Evolutionary conservation across 1,140 invertebrate species (phyloP).

Genomic region (Drosophila bocki): DNA sequence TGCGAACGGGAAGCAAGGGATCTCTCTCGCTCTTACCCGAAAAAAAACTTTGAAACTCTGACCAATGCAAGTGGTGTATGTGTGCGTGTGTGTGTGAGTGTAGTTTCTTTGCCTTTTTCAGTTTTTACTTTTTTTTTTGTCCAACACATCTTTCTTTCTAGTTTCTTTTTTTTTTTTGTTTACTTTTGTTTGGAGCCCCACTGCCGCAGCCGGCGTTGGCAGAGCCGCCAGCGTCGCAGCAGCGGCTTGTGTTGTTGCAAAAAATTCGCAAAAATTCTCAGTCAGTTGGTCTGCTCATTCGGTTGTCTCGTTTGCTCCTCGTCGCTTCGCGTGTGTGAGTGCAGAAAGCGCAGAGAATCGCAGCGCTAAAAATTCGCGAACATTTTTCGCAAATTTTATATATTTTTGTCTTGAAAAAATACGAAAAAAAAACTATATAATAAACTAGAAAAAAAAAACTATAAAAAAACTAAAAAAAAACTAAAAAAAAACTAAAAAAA

Average conservation of each 20-base stretch:
- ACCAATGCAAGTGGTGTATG: constrained; percentile 26
- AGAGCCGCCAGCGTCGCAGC: constrained; percentile 9
- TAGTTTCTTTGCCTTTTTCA: constrained; percentile 39
- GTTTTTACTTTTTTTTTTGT: constrained; percentile 13
- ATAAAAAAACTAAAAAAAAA: neutral
- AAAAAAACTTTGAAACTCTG: constrained; percentile 27
- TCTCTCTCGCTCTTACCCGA: constrained; percentile 23
- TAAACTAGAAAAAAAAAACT: neutral
- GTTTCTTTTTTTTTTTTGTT: constrained; percentile 31
- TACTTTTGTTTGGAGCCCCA: constrained; percentile 75
- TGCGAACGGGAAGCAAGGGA: constrained; percentile 19
- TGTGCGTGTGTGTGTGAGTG: constrained; percentile 51
- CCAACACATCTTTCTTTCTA: constrained; percentile 19
- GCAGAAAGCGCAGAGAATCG: constrained; percentile 35
- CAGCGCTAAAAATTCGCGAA: constrained; percentile 10
- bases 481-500: neutral
- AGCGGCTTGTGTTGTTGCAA: constrained; percentile 47
- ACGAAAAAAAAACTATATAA: neutral
- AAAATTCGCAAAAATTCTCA: constrained; percentile 33
- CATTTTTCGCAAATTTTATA: neutral
- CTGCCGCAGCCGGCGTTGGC: constrained; percentile 10
- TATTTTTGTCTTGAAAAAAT: neutral
- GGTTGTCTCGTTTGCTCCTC: constrained; percentile 82
- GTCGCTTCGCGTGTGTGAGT: constrained; percentile 80
- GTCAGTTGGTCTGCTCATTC: constrained; percentile 75